These are phyloP conservation scores for Clarias laeviceps DNA, from an alignment of 2,797 vertebrate species.

Conservation along the genomic window DNA sequence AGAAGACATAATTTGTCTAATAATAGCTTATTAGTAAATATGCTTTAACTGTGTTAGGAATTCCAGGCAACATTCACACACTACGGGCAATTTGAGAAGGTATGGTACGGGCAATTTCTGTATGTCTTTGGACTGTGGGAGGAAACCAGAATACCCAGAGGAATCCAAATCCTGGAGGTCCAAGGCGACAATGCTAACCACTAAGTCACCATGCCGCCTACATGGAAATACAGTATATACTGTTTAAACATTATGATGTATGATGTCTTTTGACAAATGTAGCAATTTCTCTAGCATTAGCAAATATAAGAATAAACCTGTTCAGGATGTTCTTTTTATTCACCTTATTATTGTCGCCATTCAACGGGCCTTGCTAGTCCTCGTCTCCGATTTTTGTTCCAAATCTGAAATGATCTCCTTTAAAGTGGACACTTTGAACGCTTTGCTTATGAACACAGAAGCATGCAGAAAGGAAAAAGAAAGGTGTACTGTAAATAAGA, in stretches of 20 bases:
- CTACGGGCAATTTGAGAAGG: too few species aligned
- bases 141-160: too few species aligned
- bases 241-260: neutral
- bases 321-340: neutral
- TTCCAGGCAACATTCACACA: too few species aligned
- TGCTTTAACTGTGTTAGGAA: neutral
- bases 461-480: neutral
- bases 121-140: too few species aligned
- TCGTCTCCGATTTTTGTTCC: neutral
- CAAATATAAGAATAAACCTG: neutral
- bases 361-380: neutral
- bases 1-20: neutral
- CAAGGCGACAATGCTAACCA: too few species aligned
- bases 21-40: neutral
- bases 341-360: neutral
- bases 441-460: neutral
- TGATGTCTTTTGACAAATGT: neutral
- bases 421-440: neutral
- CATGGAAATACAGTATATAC: neutral
- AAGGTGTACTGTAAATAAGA: neutral
- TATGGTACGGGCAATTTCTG: too few species aligned
- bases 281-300: neutral
- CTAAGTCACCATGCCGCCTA: too few species aligned
- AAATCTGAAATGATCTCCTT: neutral
- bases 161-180: too few species aligned